These are phyloP conservation scores for Nannoperca australis DNA, from an alignment of 2,797 vertebrate genomes.

Conservation along the genomic window DNA sequence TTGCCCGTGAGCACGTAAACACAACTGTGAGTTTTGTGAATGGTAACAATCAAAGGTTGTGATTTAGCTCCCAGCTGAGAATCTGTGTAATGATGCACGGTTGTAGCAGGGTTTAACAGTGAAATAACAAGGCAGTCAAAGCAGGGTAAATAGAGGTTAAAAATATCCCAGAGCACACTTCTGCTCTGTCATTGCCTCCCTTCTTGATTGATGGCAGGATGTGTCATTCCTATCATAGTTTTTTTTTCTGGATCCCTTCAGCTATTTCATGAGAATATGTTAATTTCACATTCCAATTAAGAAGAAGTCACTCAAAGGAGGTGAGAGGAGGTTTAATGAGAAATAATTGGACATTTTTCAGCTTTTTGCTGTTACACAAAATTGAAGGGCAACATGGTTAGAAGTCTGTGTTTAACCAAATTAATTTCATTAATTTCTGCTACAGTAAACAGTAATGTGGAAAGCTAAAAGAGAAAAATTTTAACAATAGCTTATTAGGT, in stretches of 20 bases:
- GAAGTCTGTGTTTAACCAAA: conserved; percentile 43
- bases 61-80: conserved; percentile 40
- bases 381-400: conserved; percentile 38
- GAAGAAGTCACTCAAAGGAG: conserved; percentile 70
- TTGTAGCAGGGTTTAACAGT: conserved; percentile 34
- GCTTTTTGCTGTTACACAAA: conserved; percentile 35
- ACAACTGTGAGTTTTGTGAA: conserved; percentile 54
- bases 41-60: conserved; percentile 37
- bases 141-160: conserved; percentile 68
- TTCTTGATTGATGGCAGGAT: conserved; percentile 67
- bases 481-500: conserved; percentile 32
- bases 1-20: conserved; percentile 44
- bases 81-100: conserved; percentile 11
- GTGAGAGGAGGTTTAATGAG: conserved; percentile 64
- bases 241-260: conserved; percentile 54
- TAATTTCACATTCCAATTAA: conserved; percentile 79
- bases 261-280: conserved; percentile 72
- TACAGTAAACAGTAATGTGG: conserved; percentile 45
- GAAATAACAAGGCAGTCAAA: conserved; percentile 56
- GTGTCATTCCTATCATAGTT: conserved; percentile 57
- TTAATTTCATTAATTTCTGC: conserved; percentile 48
- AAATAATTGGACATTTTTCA: conserved; percentile 59
- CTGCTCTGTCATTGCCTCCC: conserved; percentile 43
- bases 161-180: conserved; percentile 67
- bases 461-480: conserved; percentile 13